Evolutionary conservation across 2,797 vertebrate genomes (phyloP), one percentile per base, ranked within the genome.

Genomic region (Nothura maculosa): DNA sequence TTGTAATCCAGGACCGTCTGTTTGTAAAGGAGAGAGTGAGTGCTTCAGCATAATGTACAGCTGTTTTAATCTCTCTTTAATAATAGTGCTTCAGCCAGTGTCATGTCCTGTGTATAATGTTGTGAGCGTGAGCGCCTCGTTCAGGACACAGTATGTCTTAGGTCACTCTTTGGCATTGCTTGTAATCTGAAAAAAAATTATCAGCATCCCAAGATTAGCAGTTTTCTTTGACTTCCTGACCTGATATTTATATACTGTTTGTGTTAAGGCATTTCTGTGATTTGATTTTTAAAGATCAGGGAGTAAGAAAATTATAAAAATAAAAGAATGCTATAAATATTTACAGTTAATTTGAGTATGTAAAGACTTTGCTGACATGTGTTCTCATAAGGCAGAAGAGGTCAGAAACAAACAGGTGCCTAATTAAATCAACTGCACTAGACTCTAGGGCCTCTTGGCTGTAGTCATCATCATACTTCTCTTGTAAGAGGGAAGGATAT

Each of bases 21-120:
- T 98, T 98, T 98, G 98, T 94, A 96, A 98, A 95, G 97, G 96
- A 97, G 98, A 98, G 98, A 98, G 98, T 98, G 98, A 98, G 97
- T 98, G 98, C 98, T 98, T 98, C 98, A 98, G 98, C 98, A 98
- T 98, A 98, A 98, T 98, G 98, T 99, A 99, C 99, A 99, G 99
- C 98, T 99, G 98, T 99, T 99, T 98, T 99, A 98, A 99, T 99
- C 98, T 99, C 98, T 98, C 97, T 98, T 99, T 99, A 99, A 99
- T 99, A 99, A 98, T 98, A 98, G 98, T 97, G 97, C 97, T 98
- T 95, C 95, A 97, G 98, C 97, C 97, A 96, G 97, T 98, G 98
- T 98, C 98, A 98, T 99, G 98, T 96, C 97, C 97, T 93, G 97
- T 82, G 94, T 95, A 96, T 97, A 97, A 97, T 75, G 77, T 93